phyloP scores from a whole-genome alignment of 2,888 invertebrate species.

The Polymixis flavicincta region DNA sequence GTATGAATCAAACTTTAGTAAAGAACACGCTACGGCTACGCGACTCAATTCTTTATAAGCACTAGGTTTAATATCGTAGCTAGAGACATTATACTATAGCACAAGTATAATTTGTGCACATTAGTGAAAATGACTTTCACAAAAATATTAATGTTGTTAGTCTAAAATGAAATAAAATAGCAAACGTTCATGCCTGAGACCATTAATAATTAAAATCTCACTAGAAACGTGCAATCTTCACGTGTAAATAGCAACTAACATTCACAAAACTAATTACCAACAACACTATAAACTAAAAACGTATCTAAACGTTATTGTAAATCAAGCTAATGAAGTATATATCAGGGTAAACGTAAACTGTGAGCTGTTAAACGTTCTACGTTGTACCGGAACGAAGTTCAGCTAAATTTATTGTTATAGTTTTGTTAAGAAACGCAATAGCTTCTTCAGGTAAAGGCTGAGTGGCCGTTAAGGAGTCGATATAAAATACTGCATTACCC shows the following conservation, averaged over 20 bases:
- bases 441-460: conserved; percentile 74
- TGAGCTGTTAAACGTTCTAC: conserved; percentile 80
- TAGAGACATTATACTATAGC: not conserved
- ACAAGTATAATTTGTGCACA: conserved; percentile 1
- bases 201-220: conserved; percentile 43
- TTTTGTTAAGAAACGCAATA: conserved; percentile 83
- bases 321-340: conserved; percentile 75
- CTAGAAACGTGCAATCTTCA: conserved; percentile 46
- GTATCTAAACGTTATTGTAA: conserved; percentile 64
- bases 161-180: conserved; percentile 10
- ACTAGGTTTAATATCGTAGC: conserved; percentile 3
- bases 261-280: conserved; percentile 56
- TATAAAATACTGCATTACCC: conserved; percentile 78
- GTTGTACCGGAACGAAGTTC: conserved; percentile 81
- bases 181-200: conserved; percentile 11
- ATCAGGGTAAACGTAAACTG: conserved; percentile 77
- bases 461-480: conserved; percentile 76
- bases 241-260: conserved; percentile 44
- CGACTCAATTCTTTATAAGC: conserved; percentile 3
- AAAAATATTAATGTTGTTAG: conserved; percentile 28
- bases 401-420: conserved; percentile 85
- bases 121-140: conserved; percentile 14
- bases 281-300: conserved; percentile 59
- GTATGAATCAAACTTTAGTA: conserved; percentile 27
- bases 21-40: not conserved